Evolutionary conservation across 1,140 invertebrate species (phyloP).

Genomic region (Orchesella cincta): DNA sequence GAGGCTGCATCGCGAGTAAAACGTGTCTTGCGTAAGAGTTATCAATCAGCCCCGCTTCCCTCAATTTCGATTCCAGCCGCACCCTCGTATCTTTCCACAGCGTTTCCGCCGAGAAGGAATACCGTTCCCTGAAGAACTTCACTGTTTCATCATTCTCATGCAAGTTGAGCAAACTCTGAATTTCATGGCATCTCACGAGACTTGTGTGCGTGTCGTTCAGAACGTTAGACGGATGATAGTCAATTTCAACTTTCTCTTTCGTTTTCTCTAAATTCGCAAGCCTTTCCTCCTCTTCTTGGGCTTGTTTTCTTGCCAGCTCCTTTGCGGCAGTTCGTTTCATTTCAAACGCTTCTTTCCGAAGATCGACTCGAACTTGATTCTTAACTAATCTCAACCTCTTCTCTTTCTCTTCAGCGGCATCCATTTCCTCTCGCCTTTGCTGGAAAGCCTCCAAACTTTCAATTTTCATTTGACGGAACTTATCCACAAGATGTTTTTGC

Average conservation of each 20-base stretch:
- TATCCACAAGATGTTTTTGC: neutral
- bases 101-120: constrained; percentile 44
- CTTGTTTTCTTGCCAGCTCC: constrained; percentile 2
- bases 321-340: constrained; percentile 15
- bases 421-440: neutral
- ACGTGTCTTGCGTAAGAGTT: constrained; percentile 46
- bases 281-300: constrained; percentile 7
- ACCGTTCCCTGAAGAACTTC: constrained; percentile 42
- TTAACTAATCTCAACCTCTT: constrained; percentile 12
- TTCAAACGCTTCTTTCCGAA: neutral
- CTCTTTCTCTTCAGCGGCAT: neutral
- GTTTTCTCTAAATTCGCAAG: constrained; percentile 25
- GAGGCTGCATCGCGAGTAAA: constrained; percentile 47
- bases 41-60: constrained; percentile 48
- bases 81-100: constrained; percentile 40
- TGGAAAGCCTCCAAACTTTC: neutral
- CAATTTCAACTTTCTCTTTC: constrained; percentile 43
- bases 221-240: constrained; percentile 44
- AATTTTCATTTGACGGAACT: constrained; percentile 16
- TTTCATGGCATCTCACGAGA: constrained; percentile 36
- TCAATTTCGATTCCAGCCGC: constrained; percentile 43
- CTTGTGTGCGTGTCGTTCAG: constrained; percentile 44
- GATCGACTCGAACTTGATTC: neutral
- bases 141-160: constrained; percentile 31
- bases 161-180: neutral